These are phyloP conservation scores for Drosophila pectinifera DNA, from an alignment of 1,140 invertebrate genomes.

Conservation along the genomic window DNA sequence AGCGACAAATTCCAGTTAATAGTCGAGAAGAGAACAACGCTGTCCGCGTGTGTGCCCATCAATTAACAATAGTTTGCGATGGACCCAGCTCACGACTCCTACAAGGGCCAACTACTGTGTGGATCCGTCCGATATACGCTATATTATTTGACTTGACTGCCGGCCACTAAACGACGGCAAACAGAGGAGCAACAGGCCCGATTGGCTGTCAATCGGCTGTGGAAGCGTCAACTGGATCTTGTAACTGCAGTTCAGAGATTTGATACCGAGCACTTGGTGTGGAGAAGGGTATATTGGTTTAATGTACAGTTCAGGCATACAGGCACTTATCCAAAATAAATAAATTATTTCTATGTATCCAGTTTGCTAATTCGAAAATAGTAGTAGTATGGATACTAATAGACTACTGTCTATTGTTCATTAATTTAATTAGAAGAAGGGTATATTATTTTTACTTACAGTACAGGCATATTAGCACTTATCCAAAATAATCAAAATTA, in stretches of 20 bases:
- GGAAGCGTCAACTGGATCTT: conserved; percentile 74
- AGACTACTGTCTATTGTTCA: too few species aligned
- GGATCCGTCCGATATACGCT: conserved; percentile 19
- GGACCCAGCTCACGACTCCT: conserved; percentile 44
- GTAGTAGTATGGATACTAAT: too few species aligned
- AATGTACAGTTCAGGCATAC: too few species aligned
- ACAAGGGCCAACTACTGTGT: conserved; percentile 77
- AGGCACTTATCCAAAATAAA: too few species aligned
- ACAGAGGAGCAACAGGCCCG: conserved; percentile 75
- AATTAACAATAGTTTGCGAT: conserved; percentile 72
- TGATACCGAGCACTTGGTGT: neutral
- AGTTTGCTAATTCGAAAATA: too few species aligned
- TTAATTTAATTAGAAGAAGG: too few species aligned
- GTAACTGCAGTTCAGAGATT: conserved; percentile 47
- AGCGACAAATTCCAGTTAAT: conserved; percentile 76
- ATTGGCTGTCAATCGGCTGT: conserved; percentile 75
- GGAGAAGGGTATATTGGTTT: neutral
- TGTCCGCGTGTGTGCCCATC: conserved; percentile 60
- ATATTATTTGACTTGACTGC: conserved; percentile 70
- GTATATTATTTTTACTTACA: too few species aligned
- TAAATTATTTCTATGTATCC: too few species aligned
- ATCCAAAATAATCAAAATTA: too few species aligned
- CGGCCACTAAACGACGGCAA: conserved; percentile 74
- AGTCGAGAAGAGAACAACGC: conserved; percentile 50
- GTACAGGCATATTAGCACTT: too few species aligned